phyloP scores from a whole-genome alignment of 2,888 invertebrate species.

The Stenodema calcarata region DNA sequence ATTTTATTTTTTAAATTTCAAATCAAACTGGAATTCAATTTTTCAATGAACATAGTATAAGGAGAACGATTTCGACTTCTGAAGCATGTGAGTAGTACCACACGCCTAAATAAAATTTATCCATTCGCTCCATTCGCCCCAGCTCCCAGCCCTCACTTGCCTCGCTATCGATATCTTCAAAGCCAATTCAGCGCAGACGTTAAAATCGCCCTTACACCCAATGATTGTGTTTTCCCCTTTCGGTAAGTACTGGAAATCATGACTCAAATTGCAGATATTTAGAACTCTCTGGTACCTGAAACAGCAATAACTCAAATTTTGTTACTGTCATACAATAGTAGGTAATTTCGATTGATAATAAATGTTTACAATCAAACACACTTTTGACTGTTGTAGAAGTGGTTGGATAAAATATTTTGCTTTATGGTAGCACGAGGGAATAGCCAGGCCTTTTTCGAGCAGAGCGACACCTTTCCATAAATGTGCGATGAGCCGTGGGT shows the following conservation, averaged over 20 bases:
- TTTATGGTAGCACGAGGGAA: constrained; percentile 38
- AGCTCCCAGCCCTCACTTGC: neutral
- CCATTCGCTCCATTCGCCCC: too few species aligned
- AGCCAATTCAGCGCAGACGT: neutral
- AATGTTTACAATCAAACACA: neutral
- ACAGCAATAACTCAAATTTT: neutral
- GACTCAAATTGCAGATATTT: constrained; percentile 10
- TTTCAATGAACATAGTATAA: too few species aligned
- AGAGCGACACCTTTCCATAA: constrained; percentile 39
- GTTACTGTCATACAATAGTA: too few species aligned
- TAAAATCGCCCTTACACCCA: constrained; percentile 25
- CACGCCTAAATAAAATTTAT: too few species aligned
- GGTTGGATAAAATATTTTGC: constrained; percentile 22
- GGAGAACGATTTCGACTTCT: too few species aligned
- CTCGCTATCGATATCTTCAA: constrained; percentile 37
- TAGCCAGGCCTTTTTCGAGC: constrained; percentile 38
- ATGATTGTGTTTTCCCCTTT: constrained; percentile 16
- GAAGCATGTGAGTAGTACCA: too few species aligned
- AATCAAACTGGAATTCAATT: too few species aligned
- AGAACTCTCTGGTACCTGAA: constrained; percentile 29
- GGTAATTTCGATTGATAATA: neutral
- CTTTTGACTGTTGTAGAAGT: constrained; percentile 37
- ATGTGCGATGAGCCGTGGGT: constrained; percentile 9
- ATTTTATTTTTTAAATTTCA: too few species aligned
- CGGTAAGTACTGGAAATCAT: constrained; percentile 28